A percentile compares a stretch with the other conserved stretches of the same genome.
Evolutionary conservation across 2,797 vertebrate genomes (phyloP).

Genomic region (Cetoscarus ocellatus): DNA sequence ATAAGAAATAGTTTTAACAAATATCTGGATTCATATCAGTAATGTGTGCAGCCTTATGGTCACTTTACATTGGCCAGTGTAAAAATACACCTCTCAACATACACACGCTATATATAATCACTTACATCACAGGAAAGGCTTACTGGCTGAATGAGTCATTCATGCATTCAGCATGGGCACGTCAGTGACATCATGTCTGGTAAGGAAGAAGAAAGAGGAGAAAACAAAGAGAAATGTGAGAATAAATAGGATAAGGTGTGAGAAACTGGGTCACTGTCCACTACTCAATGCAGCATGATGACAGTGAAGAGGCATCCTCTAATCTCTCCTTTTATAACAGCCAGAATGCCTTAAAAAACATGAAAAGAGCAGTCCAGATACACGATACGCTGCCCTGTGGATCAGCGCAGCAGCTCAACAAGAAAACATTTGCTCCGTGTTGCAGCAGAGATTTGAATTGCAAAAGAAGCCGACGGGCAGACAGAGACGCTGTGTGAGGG

Average conservation of each 20-base stretch:
- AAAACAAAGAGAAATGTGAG: conserved; percentile 41
- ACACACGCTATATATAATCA: conserved; percentile 6
- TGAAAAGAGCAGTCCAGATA: conserved; percentile 56
- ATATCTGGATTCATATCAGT: neutral
- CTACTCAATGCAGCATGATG: conserved; percentile 32
- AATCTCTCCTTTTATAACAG: conserved; percentile 54
- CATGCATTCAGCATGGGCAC: conserved; percentile 19
- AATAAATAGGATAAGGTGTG: conserved; percentile 25
- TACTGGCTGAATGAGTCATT: conserved; percentile 23
- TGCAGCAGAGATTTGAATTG: conserved; percentile 75
- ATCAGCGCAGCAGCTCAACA: conserved; percentile 53
- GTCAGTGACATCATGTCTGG: conserved; percentile 62
- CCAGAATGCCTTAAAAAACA: conserved; percentile 42
- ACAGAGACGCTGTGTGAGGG: conserved; percentile 46
- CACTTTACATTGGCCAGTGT: neutral
- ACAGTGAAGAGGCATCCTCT: conserved; percentile 43
- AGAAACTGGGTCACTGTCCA: conserved; percentile 40
- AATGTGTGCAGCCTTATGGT: neutral
- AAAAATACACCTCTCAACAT: neutral
- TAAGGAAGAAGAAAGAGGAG: conserved; percentile 21
- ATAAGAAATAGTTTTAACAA: neutral
- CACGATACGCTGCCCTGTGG: conserved; percentile 51
- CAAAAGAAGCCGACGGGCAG: conserved; percentile 63
- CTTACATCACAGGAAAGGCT: conserved; percentile 18
- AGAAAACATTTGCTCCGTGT: conserved; percentile 68